Conservation (phyloP, 2,888 invertebrate genomes). For the Mechanitis messenoides region DNA sequence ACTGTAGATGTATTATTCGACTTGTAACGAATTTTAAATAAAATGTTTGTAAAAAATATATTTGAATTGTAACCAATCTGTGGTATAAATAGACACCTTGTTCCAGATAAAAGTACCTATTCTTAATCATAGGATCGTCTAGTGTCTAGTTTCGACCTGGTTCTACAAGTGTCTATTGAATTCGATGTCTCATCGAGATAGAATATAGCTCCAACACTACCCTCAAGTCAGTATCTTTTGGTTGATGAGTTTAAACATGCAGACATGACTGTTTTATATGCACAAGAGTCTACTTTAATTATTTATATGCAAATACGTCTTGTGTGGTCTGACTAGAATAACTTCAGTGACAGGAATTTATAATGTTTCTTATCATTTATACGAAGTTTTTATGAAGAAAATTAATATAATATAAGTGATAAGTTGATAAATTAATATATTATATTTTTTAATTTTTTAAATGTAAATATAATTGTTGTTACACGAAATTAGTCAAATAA, state of each 20-base stretch:
- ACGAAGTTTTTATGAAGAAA: no score
- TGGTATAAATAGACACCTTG: background rate
- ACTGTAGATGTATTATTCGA: constrained; percentile 19
- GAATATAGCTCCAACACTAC: constrained; percentile 3
- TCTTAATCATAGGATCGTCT: constrained; percentile 10
- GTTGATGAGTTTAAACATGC: constrained; percentile 10
- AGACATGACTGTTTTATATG: constrained; percentile 11
- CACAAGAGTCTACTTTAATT: constrained; percentile 6
- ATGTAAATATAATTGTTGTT: no score
- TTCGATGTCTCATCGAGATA: constrained; percentile 19
- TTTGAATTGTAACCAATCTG: background rate
- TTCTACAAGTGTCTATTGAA: constrained; percentile 22
- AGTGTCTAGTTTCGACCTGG: constrained; percentile 21
- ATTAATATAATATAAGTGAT: no score
- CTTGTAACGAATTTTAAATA: constrained; percentile 13
- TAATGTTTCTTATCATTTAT: no score
- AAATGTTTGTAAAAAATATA: background rate
- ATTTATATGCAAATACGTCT: constrained; percentile 6
- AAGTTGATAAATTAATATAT: no score
- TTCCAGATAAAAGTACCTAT: constrained; percentile 2
- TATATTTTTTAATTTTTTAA: no score
- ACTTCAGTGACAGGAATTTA: background rate
- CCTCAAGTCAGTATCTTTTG: constrained; percentile 3
- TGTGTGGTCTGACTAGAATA: constrained; percentile 1
- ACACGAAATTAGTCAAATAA: no score